These are phyloP conservation scores for Agrotis clavis DNA, from an alignment of 2,888 invertebrate genomes.

Conservation along the genomic window DNA sequence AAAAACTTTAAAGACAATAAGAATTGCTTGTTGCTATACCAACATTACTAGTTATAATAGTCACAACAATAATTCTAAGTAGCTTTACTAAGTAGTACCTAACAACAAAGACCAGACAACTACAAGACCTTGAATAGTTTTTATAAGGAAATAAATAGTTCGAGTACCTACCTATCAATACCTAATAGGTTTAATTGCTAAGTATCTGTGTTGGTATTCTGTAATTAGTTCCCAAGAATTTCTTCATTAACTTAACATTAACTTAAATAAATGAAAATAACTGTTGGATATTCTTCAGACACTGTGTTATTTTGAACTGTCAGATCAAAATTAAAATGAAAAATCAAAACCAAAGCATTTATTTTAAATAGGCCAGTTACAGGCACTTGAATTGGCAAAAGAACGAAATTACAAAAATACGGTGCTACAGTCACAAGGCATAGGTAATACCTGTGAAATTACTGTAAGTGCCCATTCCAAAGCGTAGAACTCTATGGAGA, in stretches of 20 bases:
- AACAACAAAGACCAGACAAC: constrained; percentile 38
- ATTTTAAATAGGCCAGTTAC: too few relatives aligned
- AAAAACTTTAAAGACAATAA: background rate
- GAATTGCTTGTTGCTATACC: background rate
- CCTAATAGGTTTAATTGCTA: constrained; percentile 4
- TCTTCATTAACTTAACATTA: background rate
- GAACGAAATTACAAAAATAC: too few relatives aligned
- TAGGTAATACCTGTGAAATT: too few relatives aligned
- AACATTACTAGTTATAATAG: constrained; percentile 9
- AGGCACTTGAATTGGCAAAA: too few relatives aligned
- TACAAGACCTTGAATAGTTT: constrained; percentile 40
- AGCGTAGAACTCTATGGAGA: too few relatives aligned
- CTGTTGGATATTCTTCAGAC: too few relatives aligned
- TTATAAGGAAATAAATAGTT: constrained; percentile 44
- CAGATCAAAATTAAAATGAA: too few relatives aligned
- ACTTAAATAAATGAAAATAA: too few relatives aligned
- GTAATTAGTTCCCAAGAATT: background rate
- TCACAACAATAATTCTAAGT: background rate
- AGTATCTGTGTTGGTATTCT: background rate
- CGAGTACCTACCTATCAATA: constrained; percentile 1
- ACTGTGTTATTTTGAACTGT: too few relatives aligned
- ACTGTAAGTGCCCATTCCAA: too few relatives aligned
- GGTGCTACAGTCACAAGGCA: too few relatives aligned
- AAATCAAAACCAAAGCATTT: too few relatives aligned
- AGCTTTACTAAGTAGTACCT: background rate